phyloP scores from a whole-genome alignment of 1,140 invertebrate species.

The Brachionus manjavacas region DNA sequence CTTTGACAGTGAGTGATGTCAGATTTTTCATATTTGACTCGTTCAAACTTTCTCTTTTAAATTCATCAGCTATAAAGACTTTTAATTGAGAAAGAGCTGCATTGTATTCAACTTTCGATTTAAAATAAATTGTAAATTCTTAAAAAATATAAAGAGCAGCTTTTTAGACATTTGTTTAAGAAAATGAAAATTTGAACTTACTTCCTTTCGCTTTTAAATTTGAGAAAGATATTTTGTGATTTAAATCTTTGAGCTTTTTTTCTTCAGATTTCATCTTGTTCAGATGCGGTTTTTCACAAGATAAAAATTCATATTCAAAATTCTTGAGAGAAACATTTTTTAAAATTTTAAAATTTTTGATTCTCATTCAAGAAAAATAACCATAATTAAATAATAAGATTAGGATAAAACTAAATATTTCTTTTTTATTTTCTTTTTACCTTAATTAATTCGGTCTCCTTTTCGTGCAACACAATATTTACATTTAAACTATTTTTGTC shows the following conservation, averaged over 20 bases:
- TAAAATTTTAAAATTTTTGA: neutral
- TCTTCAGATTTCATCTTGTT: neutral
- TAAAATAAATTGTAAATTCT: slow-evolving; percentile 5
- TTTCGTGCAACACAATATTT: slow-evolving; percentile 8
- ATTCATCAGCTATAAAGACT: neutral
- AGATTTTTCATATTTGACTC: neutral
- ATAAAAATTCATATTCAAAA: neutral
- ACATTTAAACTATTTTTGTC: neutral
- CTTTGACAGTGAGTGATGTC: neutral
- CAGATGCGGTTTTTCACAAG: neutral
- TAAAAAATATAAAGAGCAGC: no score
- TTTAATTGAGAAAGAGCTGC: neutral
- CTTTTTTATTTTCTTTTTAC: neutral
- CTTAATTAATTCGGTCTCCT: neutral
- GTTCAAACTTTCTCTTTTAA: neutral
- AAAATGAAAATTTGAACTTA: neutral
- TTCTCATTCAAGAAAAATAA: no score
- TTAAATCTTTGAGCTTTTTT: neutral
- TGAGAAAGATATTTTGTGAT: neutral
- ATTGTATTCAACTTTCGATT: neutral
- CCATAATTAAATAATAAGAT: no score
- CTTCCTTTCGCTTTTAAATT: neutral
- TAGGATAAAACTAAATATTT: neutral
- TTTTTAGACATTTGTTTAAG: neutral
- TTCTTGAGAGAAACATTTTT: neutral